A percentile compares a stretch with the other conserved stretches of the same genome.
Evolutionary conservation across 2,797 vertebrate species (phyloP).

Genomic region (Spinibarbus caldwelli): DNA sequence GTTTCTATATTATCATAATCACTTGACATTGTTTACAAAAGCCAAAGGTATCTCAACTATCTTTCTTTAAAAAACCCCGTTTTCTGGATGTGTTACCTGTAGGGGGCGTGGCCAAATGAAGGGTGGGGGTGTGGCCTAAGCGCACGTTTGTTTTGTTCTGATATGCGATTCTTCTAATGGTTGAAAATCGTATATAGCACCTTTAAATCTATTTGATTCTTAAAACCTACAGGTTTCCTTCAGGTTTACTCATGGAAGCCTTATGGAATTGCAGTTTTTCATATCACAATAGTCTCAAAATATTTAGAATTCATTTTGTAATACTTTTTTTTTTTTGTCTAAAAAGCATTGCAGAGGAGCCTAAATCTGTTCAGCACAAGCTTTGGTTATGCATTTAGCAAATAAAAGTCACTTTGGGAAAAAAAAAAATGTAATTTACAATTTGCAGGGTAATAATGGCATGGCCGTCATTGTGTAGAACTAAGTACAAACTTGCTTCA

Average conservation of each 20-base stretch:
- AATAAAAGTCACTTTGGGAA: slow-evolving; percentile 9
- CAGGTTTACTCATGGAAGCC: neutral
- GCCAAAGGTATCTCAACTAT: neutral
- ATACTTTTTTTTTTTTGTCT: neutral
- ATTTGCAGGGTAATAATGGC: slow-evolving; percentile 37
- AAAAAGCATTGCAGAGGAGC: slow-evolving; percentile 18
- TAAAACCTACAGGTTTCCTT: neutral
- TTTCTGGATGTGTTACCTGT: too few relatives aligned
- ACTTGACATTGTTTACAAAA: neutral
- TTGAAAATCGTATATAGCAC: neutral
- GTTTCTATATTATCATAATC: neutral
- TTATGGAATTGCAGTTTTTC: neutral
- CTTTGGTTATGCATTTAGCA: slow-evolving; percentile 7
- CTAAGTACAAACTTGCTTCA: neutral
- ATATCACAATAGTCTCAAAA: neutral
- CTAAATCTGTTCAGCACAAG: neutral
- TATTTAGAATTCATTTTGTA: neutral
- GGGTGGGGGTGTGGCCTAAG: neutral
- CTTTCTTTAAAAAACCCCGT: neutral
- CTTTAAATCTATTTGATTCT: slow-evolving; percentile 7
- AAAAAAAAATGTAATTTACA: neutral
- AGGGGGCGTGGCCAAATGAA: neutral
- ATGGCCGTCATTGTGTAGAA: slow-evolving; percentile 22
- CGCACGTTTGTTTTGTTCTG: neutral
- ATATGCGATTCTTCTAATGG: neutral